Conservation (phyloP, 2,113 vertebrate genomes). For the Aythya baeri region DNA sequence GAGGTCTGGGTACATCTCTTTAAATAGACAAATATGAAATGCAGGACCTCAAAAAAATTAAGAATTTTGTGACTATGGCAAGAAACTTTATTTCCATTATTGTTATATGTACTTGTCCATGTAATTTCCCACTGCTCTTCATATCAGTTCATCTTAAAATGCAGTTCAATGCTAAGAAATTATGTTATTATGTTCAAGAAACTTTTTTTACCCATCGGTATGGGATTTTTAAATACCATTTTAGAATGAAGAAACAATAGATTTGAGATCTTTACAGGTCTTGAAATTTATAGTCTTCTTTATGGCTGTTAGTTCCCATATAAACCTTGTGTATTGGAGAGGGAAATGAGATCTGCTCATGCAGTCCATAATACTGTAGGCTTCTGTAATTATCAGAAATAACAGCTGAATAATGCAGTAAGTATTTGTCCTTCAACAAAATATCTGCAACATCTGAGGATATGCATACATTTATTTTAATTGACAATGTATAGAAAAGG, state of each 20-base stretch:
- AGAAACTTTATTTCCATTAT: not conserved
- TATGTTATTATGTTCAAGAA: not conserved
- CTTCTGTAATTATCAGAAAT: not conserved
- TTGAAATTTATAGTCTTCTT: not conserved
- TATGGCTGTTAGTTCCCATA: not conserved
- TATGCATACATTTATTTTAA: not conserved
- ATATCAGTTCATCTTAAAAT: not conserved
- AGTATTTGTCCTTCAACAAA: not conserved
- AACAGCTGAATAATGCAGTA: not conserved
- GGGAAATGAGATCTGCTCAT: not conserved
- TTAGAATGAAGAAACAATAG: not conserved
- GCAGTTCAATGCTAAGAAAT: not conserved
- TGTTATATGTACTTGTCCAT: not conserved
- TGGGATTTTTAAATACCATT: not conserved
- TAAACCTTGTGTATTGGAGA: not conserved
- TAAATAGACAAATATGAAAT: not conserved
- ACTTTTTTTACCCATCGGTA: not conserved
- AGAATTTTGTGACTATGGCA: not conserved
- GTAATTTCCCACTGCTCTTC: not conserved
- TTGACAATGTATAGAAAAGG: not conserved
- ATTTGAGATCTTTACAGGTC: not conserved
- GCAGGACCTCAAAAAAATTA: not conserved
- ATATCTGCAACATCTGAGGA: not conserved
- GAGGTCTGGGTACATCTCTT: not conserved
- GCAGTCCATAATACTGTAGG: not conserved